A percentile compares a stretch with the other conserved stretches of the same genome.
Conservation (phyloP, 2,113 vertebrate species). For the Myxocyprinus asiaticus region DNA sequence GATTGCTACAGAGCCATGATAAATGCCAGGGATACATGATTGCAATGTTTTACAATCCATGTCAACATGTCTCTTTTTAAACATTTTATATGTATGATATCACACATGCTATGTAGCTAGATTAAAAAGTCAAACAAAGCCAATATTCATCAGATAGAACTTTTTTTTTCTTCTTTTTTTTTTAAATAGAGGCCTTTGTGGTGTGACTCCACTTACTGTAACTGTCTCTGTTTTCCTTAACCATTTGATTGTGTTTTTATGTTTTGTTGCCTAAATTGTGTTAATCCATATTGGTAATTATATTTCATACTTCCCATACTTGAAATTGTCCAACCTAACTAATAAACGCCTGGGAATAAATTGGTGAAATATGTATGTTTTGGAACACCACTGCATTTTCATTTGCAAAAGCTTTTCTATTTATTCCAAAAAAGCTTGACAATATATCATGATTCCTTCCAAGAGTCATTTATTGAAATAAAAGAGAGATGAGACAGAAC, state of each 20-base stretch:
- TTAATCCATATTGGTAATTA: not conserved
- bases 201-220: too few relatives aligned
- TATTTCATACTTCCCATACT: not conserved
- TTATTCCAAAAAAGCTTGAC: too few relatives aligned
- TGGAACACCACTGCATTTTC: too few relatives aligned
- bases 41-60: constrained; percentile 18
- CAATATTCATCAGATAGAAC: not conserved
- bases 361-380: too few relatives aligned
- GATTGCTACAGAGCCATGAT: constrained; percentile 28
- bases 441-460: too few relatives aligned
- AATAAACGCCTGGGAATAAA: too few relatives aligned
- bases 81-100: not conserved
- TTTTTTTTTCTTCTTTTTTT: too few relatives aligned
- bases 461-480: too few relatives aligned
- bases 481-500: too few relatives aligned
- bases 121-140: not conserved
- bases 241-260: not conserved
- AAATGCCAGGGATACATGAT: not conserved
- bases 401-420: too few relatives aligned
- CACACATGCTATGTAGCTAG: not conserved
- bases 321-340: too few relatives aligned
- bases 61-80: constrained; percentile 7
- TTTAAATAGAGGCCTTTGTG: too few relatives aligned
- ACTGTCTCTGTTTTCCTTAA: not conserved
- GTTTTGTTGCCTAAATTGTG: not conserved